Base-by-base conservation (phyloP, 2,888 invertebrate species). In the Myopa tessellatipennis region DNA sequence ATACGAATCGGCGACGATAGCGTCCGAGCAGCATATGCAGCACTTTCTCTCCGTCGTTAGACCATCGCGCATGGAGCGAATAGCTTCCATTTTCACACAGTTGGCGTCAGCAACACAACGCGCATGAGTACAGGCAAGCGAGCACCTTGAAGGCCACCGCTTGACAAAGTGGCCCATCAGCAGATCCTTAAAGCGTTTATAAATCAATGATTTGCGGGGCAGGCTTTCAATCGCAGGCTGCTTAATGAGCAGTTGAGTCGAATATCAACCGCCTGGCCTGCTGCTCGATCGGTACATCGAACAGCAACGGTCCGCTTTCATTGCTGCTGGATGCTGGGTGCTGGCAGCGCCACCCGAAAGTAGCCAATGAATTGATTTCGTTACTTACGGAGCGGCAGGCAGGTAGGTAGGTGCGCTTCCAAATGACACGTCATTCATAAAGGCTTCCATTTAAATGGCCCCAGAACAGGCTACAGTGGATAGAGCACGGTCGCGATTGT, bases 131-230 rank as follows among this genome's bases (percentile, higher is more conserved):
- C 45, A 26, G 68, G 16, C 36, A 40, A 3, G 18, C 58, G 65
- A 68, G 65, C 65, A 36, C 40, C 40, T 72, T 10, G 50, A 45
- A 18, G n/a, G 14, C 60, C 45, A n/a, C 18, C 18, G 61, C 61
- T 61, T 67, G 74, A 77, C 69, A 77, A 74, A 74, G 78, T 71
- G 78, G 65, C 58, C 70, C 70, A 74, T 77, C 78, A 74, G 34
- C 71, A 55, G 52, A 78, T 78, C 70, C 69, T 74, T 69, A 40
- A 68, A 74, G 61, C 65, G 70, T 65, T 45, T 74, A 78, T 78
- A 78, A 78, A 78, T 78, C 78, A 78, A 74, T 50, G 74, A 55
- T 63, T 74, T 69, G 65, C 50, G 12, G 40, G 36, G 38, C 60
- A 36, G 55, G 18, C 18, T 34, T 60, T n/a, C 60, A 40, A 60